These are phyloP conservation scores for Brachynemurus nebulosus DNA, from an alignment of 2,888 invertebrate species.

Conservation along the genomic window DNA sequence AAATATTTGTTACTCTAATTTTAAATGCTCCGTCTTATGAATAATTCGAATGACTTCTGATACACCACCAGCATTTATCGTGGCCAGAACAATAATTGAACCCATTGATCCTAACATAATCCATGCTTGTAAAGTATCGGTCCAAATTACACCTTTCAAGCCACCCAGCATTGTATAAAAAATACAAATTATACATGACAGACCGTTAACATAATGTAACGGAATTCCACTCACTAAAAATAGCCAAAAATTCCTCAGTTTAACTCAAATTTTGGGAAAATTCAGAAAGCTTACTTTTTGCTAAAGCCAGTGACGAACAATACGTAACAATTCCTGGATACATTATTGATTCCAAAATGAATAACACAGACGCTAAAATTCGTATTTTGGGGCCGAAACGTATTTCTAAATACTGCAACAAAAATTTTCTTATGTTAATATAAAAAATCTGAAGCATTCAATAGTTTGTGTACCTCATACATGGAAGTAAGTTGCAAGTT, in stretches of 20 bases:
- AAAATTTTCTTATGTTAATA: too few relatives aligned
- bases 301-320: neutral
- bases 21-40: neutral
- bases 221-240: constrained; percentile 1
- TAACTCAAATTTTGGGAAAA: too few relatives aligned
- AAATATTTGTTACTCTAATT: neutral
- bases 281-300: neutral
- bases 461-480: too few relatives aligned
- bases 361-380: neutral
- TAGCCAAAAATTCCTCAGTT: too few relatives aligned
- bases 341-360: neutral
- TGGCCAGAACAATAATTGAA: neutral
- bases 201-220: neutral
- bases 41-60: neutral
- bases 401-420: too few relatives aligned
- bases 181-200: neutral
- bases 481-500: too few relatives aligned
- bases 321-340: neutral
- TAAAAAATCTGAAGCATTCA: too few relatives aligned
- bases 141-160: neutral
- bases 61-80: neutral
- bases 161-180: constrained; percentile 1
- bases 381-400: too few relatives aligned
- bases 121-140: neutral
- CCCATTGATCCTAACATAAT: constrained; percentile 1